Conservation (phyloP, 2,888 invertebrate genomes). For the Leucoma salicis region DNA sequence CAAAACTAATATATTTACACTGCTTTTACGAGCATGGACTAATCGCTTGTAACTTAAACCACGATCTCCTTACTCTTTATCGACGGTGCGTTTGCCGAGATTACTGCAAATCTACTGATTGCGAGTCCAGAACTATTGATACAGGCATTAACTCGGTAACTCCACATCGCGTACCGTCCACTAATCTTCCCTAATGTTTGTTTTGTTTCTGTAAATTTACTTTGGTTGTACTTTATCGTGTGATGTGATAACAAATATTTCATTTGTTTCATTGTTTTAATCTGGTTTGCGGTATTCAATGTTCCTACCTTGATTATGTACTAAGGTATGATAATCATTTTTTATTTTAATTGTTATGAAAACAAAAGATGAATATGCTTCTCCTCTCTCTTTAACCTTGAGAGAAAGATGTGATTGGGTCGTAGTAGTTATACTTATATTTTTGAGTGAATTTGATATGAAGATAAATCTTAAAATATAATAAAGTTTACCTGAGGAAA, state of each 20-base stretch:
- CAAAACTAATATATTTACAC: too few relatives aligned
- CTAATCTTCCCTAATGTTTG: conserved; percentile 61
- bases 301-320: neutral
- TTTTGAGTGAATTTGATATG: too few relatives aligned
- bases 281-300: neutral
- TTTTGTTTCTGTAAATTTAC: conserved; percentile 63
- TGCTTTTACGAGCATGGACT: too few relatives aligned
- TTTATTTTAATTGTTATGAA: too few relatives aligned
- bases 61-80: conserved; percentile 44
- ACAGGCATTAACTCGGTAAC: conserved; percentile 45
- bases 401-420: too few relatives aligned
- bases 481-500: too few relatives aligned
- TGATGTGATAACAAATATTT: conserved; percentile 35
- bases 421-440: too few relatives aligned
- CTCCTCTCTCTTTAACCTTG: too few relatives aligned
- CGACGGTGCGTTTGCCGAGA: conserved; percentile 57
- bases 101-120: conserved; percentile 69
- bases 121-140: conserved; percentile 57
- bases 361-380: too few relatives aligned
- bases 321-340: neutral
- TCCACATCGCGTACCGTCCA: conserved; percentile 36
- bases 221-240: conserved; percentile 30
- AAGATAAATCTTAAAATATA: too few relatives aligned
- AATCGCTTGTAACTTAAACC: conserved; percentile 29
- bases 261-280: conserved; percentile 31